Base-by-base conservation (phyloP, 2,113 vertebrate species). In the Eidolon helvum region DNA sequence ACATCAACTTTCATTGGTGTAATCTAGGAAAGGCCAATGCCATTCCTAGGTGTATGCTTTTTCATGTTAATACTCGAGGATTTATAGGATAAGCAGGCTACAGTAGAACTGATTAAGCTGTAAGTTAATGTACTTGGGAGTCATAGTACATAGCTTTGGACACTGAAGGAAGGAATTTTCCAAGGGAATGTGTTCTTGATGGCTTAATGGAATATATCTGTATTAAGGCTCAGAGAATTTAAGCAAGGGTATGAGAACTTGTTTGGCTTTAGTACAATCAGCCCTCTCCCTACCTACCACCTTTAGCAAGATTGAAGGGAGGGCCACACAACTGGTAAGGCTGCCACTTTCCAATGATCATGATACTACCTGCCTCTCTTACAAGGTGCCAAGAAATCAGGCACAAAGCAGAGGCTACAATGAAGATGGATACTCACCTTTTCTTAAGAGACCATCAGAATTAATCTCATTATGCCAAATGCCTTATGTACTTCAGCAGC, bases 151-250 rank as follows among this genome's bases (percentile, higher is more conserved):
- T 50, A 50, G 15, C 43, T 84, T 57, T 48, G 45, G 24, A 68
- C 77, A 78, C 19, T 22, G 48, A 96, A 65, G 26, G 53, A 92
- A 91, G 38, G 57, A 55, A 74, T 94, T 94, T 87, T 87, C 71
- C 71, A 87, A 91, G 61, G 59, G 59, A 71, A 74, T 79, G 15
- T 80, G 65, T 92, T 78, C 65, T 93, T 80, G 30, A 33, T 77
- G 26, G 45, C 59, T 94, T 65, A 74, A 59, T 83, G 45, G 66
- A 85, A 33, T 85, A 63, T 57, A 86, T 66, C 74, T 80, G 28
- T 69, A 71, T 57, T 85, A 89, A 87, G 38, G 7, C 40, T 50
- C 57, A 53, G 45, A 77, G 24, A 30, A 65, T 55, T 61, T 24
- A 59, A 79, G 65, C 88, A 84, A 53, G 33, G 15, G 14, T 7